Evolutionary conservation across 2,888 invertebrate genomes (phyloP).

Genomic region (Geophilus truncorum): DNA sequence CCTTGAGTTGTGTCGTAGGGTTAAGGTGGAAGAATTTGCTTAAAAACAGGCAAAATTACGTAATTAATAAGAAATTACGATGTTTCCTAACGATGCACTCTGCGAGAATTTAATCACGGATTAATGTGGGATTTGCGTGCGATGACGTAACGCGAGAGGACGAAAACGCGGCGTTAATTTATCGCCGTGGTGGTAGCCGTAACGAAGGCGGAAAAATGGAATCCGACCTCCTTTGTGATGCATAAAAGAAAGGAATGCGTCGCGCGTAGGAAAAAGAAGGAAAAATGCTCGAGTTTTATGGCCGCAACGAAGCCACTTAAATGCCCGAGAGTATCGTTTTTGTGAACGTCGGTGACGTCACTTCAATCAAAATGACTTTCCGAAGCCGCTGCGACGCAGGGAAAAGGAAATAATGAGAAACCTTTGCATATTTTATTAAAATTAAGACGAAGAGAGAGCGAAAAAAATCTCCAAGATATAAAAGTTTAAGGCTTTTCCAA

Average conservation of each 20-base stretch:
- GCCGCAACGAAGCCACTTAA: background rate
- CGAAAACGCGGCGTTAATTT: background rate
- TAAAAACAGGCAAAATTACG: no score
- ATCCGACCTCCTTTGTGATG: background rate
- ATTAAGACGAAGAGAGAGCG: background rate
- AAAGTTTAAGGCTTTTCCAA: background rate
- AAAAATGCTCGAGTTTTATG: background rate
- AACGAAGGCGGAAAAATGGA: background rate
- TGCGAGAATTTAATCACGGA: background rate
- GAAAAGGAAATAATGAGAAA: background rate
- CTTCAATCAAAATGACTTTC: conserved; percentile 15
- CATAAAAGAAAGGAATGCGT: background rate
- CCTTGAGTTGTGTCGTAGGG: background rate
- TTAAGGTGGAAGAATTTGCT: background rate
- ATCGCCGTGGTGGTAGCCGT: background rate
- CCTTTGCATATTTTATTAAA: conserved; percentile 10
- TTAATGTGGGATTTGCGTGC: background rate
- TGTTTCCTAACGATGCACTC: no score
- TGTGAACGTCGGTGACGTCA: background rate
- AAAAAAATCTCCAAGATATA: background rate
- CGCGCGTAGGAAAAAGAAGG: background rate
- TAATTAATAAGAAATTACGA: background rate
- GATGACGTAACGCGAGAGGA: background rate
- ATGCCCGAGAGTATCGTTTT: background rate
- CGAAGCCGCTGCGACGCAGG: background rate